phyloP scores from a whole-genome alignment of 2,113 vertebrate genomes.

The Redunca redunca region DNA sequence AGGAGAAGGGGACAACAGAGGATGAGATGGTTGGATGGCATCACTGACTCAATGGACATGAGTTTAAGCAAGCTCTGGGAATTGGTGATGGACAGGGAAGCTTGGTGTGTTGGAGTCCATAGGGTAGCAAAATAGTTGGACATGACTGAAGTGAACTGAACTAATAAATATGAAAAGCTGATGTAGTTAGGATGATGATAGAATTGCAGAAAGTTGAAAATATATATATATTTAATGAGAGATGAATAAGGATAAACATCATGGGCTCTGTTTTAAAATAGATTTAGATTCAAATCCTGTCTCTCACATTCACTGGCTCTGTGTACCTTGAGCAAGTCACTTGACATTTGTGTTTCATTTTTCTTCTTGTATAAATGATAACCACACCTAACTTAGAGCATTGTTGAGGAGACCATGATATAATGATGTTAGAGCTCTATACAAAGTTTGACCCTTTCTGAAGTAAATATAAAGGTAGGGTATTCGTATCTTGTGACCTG shows the following conservation, averaged over 20 bases:
- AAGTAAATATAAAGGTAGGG: neutral
- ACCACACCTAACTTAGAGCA: neutral
- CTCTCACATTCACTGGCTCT: neutral
- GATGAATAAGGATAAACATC: neutral
- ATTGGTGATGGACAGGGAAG: neutral
- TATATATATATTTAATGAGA: neutral
- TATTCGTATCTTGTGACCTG: neutral
- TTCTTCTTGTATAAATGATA: neutral
- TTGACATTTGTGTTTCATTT: neutral
- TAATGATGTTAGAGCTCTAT: neutral
- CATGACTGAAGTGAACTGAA: neutral
- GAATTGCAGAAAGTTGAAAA: neutral
- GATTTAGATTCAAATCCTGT: neutral
- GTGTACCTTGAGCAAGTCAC: neutral
- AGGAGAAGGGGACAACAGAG: neutral
- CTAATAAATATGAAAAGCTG: neutral
- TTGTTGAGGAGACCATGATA: neutral
- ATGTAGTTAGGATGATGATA: neutral
- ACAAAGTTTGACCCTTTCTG: neutral
- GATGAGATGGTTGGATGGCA: neutral
- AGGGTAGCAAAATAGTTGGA: rapidly evolving
- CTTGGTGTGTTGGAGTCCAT: rapidly evolving
- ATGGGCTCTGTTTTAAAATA: neutral
- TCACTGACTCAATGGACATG: neutral
- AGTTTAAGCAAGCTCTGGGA: neutral